Evolutionary conservation across 2,797 vertebrate species (phyloP).

Genomic region (Echeneis naucrates): DNA sequence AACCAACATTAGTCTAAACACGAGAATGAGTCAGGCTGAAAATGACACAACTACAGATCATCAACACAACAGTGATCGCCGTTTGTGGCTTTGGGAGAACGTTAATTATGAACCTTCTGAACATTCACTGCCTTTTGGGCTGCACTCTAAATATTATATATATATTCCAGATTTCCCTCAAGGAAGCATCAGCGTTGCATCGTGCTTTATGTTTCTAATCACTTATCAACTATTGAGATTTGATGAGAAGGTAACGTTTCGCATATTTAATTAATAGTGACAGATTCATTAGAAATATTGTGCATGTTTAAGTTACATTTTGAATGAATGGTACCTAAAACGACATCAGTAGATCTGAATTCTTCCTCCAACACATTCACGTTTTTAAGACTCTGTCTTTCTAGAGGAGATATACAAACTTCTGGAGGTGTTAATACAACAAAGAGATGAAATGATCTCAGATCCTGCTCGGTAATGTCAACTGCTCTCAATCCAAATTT

Average conservation of each 20-base stretch:
- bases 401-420: no score
- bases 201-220: no score
- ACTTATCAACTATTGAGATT: no score
- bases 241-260: no score
- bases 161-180: background rate
- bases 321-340: background rate
- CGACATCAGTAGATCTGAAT: background rate
- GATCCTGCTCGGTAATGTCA: background rate
- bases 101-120: background rate
- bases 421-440: no score
- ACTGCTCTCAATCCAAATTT: no score
- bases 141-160: no score
- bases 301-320: background rate
- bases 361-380: background rate
- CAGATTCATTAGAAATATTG: background rate
- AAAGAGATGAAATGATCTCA: no score
- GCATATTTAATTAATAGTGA: no score
- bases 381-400: no score
- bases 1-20: conserved; percentile 27
- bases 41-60: conserved; percentile 22
- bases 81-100: background rate
- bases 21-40: conserved; percentile 35
- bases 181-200: no score
- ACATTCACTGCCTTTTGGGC: no score
- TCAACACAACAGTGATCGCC: background rate